Percentiles rank a stretch among this genome's conserved stretches.
phyloP scores from a whole-genome alignment of 1,140 invertebrate genomes.

The Steinernema feltiae region DNA sequence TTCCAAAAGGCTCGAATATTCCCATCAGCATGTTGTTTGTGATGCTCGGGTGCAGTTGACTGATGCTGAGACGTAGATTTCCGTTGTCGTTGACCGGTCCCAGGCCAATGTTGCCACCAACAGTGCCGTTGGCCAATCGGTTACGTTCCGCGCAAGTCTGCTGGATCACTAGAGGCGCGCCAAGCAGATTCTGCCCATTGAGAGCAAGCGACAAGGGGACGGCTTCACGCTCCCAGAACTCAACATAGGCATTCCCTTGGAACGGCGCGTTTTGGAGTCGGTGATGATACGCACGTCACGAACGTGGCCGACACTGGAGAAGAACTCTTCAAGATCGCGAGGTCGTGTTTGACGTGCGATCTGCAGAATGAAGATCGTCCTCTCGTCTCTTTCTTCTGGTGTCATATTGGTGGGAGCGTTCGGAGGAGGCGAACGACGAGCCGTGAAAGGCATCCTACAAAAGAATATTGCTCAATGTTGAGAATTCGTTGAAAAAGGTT shows the following conservation, averaged over 20 bases:
- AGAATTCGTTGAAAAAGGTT: background rate
- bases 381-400: conserved; percentile 91
- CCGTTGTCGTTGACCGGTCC: conserved; percentile 22
- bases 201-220: conserved; percentile 91
- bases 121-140: conserved; percentile 68
- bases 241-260: conserved; percentile 99
- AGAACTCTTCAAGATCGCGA: conserved; percentile 96
- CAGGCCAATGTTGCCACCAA: conserved; percentile 43
- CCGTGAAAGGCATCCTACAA: conserved; percentile 57
- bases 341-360: conserved; percentile 81
- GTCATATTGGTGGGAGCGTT: conserved; percentile 67
- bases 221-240: conserved; percentile 95
- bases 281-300: conserved; percentile 95
- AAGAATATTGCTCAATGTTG: background rate
- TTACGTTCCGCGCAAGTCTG: conserved; percentile 98
- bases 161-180: conserved; percentile 94
- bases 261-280: conserved; percentile 94
- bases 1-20: conserved; percentile 99
- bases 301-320: conserved; percentile 95
- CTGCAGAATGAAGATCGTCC: conserved; percentile 94
- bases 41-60: conserved; percentile 96
- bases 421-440: conserved; percentile 47
- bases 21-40: conserved; percentile 96
- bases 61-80: conserved; percentile 79
- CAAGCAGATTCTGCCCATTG: conserved; percentile 89